phyloP scores from a whole-genome alignment of 92 coral and sea anemone genomes.

The Epizoanthus illoricatus region DNA sequence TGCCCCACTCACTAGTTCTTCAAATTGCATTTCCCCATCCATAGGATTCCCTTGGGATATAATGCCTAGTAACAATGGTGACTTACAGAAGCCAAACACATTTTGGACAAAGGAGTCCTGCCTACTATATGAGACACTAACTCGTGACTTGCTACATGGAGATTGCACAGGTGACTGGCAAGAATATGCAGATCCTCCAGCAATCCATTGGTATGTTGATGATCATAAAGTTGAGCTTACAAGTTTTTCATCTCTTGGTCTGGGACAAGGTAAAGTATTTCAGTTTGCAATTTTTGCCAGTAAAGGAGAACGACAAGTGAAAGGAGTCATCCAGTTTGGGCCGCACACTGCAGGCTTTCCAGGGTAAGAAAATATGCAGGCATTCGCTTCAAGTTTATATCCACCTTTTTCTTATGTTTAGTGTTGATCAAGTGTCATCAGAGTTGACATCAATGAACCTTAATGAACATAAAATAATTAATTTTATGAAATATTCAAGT shows the following conservation, averaged over 20 bases:
- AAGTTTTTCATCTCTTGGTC: conserved; percentile 43
- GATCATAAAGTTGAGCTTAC: conserved; percentile 31
- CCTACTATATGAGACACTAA: conserved; percentile 44
- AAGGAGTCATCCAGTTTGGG: conserved; percentile 80
- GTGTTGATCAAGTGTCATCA: too few relatives aligned
- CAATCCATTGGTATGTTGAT: not conserved
- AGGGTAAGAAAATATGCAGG: conserved; percentile 51
- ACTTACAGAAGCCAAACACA: conserved; percentile 48
- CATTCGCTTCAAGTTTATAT: not conserved
- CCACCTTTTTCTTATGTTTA: too few relatives aligned
- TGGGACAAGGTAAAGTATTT: conserved; percentile 57
- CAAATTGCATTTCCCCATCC: too few relatives aligned
- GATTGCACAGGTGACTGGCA: conserved; percentile 60
- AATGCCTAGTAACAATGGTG: not conserved
- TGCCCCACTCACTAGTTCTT: too few relatives aligned
- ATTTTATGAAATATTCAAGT: too few relatives aligned
- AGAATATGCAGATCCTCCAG: not conserved
- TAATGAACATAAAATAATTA: too few relatives aligned
- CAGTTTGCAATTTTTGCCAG: conserved; percentile 58
- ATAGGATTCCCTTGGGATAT: too few relatives aligned
- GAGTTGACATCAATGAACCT: too few relatives aligned
- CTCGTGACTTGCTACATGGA: conserved; percentile 37
- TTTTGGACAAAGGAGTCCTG: conserved; percentile 55
- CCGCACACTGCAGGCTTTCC: conserved; percentile 59
- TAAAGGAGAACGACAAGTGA: conserved; percentile 44